These are phyloP conservation scores for Myzus persicae DNA, from an alignment of 1,140 invertebrate species.

Conservation along the genomic window DNA sequence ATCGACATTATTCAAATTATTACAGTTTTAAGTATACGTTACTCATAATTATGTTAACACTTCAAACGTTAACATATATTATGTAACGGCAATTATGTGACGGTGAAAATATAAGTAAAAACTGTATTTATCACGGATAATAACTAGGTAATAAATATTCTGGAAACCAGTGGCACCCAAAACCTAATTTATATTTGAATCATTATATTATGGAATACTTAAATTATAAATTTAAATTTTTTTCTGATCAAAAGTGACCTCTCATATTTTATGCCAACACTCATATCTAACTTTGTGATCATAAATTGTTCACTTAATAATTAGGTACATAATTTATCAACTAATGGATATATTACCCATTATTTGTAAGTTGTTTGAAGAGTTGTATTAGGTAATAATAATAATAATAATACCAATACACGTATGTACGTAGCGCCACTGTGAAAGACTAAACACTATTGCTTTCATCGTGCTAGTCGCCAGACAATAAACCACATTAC, in stretches of 20 bases:
- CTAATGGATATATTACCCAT: background rate
- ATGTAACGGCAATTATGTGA: background rate
- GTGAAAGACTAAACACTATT: background rate
- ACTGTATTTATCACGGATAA: background rate
- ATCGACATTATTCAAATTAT: background rate
- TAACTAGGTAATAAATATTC: background rate
- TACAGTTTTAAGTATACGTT: background rate
- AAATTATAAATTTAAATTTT: too few relatives aligned
- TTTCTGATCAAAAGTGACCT: too few relatives aligned
- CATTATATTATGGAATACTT: too few relatives aligned
- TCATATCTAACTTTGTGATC: too few relatives aligned
- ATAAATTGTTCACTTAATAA: background rate
- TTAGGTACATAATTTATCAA: background rate
- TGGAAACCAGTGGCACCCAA: background rate
- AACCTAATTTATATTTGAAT: background rate
- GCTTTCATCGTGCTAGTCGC: background rate
- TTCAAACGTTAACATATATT: background rate
- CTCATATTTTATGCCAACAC: too few relatives aligned
- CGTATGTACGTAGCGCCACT: background rate
- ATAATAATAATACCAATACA: too few relatives aligned
- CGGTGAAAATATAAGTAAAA: background rate
- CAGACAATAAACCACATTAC: background rate
- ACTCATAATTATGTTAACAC: conserved; percentile 1
- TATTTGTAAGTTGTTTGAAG: background rate
- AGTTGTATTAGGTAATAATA: background rate